These are phyloP conservation scores for Leptinotarsa haldemani DNA, from an alignment of 2,888 invertebrate genomes.

Conservation along the genomic window DNA sequence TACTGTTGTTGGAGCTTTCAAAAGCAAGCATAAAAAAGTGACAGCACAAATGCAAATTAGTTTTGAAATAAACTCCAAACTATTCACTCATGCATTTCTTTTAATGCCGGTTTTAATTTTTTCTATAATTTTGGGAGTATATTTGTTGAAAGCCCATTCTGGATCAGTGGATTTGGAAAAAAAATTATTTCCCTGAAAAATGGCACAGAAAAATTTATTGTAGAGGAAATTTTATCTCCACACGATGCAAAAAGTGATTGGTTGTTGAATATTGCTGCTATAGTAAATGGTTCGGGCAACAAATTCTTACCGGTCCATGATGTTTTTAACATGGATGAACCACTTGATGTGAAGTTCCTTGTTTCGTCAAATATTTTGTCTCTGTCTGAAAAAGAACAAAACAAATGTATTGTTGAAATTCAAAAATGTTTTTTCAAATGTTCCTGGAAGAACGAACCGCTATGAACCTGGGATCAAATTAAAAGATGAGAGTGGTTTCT, in stretches of 20 bases:
- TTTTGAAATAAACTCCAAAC: not conserved
- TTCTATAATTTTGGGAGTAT: not conserved
- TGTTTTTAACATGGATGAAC: not conserved
- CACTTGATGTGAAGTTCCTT: not conserved
- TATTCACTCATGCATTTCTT: conserved; percentile 4
- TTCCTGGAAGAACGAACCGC: not conserved
- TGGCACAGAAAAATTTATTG: not conserved
- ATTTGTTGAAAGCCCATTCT: not conserved
- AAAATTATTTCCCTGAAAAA: not conserved
- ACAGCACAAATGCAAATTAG: not conserved
- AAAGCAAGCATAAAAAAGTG: conserved; percentile 3
- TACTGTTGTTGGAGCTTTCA: not conserved
- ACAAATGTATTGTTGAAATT: not conserved
- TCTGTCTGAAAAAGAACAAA: not conserved
- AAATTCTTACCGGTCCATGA: not conserved
- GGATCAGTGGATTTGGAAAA: not conserved
- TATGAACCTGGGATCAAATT: not conserved
- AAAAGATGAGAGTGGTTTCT: not conserved
- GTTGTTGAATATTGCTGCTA: not conserved
- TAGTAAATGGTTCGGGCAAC: not conserved
- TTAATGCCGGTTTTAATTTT: not conserved
- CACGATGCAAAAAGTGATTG: too few relatives aligned
- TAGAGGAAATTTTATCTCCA: not conserved
- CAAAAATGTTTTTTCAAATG: not conserved
- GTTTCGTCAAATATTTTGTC: not conserved